Evolutionary conservation across 2,113 vertebrate genomes (phyloP), one percentile per base, ranked within the genome.

Genomic region (Rhinolophus sinicus): DNA sequence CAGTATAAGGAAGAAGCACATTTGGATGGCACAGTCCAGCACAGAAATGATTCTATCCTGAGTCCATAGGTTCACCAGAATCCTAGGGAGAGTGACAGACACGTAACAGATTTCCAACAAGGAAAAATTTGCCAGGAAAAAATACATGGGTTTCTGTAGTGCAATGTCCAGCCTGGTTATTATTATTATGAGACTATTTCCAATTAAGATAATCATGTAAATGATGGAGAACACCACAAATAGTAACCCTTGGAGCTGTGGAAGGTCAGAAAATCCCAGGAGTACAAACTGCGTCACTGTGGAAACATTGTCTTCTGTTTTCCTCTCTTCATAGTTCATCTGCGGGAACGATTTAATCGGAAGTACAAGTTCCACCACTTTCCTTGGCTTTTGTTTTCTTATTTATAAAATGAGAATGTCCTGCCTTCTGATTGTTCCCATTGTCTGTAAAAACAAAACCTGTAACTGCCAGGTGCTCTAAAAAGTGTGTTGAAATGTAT

Each of bases 71-170:
- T 73, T 82, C 24, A 88, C 38, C 3, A 96, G 28, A 6, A 92
- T 94, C 67, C 80, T 95, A 10, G 96, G 95, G 12, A 97, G 30
- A 14, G n/a, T 96, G 47, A 97, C 72, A 0, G 92, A 96, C 9
- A 95, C 35, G 0, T 94, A 97, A 16, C 89, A 97, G 58, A 97
- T 94, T 76, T 96, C 96, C 19, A 97, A 26, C 0, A 6, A 77
- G 38, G 96, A 96, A 72, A 97, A 89, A 11, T 89, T 93, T 22
- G 58, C 73, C 54, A 96, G 62, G 15, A 96, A 97, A 67, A 96
- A 97, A 77, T 97, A 96, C 94, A 93, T 94, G 13, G 86, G 77
- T 77, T 83, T 92, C 24, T 92, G 60, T 0, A 97, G 60, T 12
- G 56, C 14, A 10, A 40, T 4, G 0, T 97, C 95, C 11, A 88